Evolutionary conservation across 2,113 vertebrate genomes (phyloP).

Genomic region (Ariopsis seemanni): DNA sequence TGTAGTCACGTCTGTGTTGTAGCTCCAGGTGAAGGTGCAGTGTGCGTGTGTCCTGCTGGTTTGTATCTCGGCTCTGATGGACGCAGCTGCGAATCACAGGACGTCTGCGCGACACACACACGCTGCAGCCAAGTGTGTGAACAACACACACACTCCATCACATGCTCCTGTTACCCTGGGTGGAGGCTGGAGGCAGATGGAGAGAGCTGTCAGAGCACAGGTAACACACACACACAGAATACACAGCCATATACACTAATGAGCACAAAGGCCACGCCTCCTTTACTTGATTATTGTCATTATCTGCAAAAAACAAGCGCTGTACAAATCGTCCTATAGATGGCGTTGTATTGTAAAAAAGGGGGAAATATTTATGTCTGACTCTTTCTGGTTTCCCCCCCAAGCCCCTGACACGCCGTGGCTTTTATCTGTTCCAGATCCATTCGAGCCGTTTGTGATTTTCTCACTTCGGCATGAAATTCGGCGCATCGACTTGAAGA

Average conservation of each 20-base stretch:
- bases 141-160: slow-evolving; percentile 81
- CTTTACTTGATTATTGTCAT: not conserved
- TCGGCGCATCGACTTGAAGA: slow-evolving; percentile 84
- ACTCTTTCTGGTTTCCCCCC: not conserved
- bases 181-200: slow-evolving; percentile 81
- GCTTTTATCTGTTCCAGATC: slow-evolving; percentile 68
- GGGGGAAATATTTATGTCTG: not conserved
- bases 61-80: slow-evolving; percentile 75
- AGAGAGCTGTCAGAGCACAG: slow-evolving; percentile 78
- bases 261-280: not conserved
- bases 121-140: slow-evolving; percentile 87
- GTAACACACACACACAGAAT: slow-evolving; percentile 60
- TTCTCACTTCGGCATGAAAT: slow-evolving; percentile 91
- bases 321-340: not conserved
- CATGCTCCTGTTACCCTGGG: slow-evolving; percentile 85
- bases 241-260: not conserved
- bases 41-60: slow-evolving; percentile 80
- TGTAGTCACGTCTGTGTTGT: slow-evolving; percentile 84
- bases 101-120: slow-evolving; percentile 79
- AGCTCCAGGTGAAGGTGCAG: slow-evolving; percentile 80
- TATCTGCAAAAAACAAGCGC: not conserved
- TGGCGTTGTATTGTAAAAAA: not conserved
- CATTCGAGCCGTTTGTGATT: slow-evolving; percentile 86
- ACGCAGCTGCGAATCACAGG: slow-evolving; percentile 79
- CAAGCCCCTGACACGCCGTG: not conserved